Evolutionary conservation across 2,797 vertebrate species (phyloP), one percentile per base, ranked within the genome.

Genomic region (Chelon labrosus): DNA sequence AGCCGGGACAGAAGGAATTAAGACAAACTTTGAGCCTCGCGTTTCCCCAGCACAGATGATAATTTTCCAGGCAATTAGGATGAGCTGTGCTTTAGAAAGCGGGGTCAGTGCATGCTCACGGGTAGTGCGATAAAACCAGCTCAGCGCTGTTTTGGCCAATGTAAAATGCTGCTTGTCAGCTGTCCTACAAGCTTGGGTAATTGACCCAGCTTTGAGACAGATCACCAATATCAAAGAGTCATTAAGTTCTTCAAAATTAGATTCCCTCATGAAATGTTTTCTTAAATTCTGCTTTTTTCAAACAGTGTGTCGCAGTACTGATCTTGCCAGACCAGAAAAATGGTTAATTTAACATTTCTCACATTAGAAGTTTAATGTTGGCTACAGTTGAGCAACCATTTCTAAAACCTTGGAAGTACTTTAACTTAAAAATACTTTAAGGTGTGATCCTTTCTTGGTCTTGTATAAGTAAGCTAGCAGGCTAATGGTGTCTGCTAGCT

Each of bases 61-160:
- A 42, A 89, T 91, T 93, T 93, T 91, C 89, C 87, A 90, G 88
- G 83, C 89, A 92, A 92, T 92, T 92, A 92, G 88, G 88, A 88
- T 17, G 79, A 77, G 86, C 78, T 70, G 75, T 51, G 38, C 85
- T 82, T 75, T 79, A 44, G 77, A 79, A 67, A 81, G 84, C 70
- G 79, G 86, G 92, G 87, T 92, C 89, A 91, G 68, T 46, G 90
- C 66, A 42, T 64, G 81, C 84, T 87, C 86, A 83, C 75, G 83
- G 85, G 88, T 38, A 3, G 74, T 59, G 71, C 63, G 78, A 84
- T 88, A 83, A 88, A 88, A 73, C 76, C 62, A 61, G 70, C 75
- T 2, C 77, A 44, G 80, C 52, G 61, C 84, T 84, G 85, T 88
- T 86, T 78, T 76, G 73, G 76, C 70, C 75, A 27, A 83, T 85